Percentiles rank a stretch among this genome's conserved stretches.
phyloP scores from a whole-genome alignment of 2,113 vertebrate genomes.

The Oceanodroma tethys region DNA sequence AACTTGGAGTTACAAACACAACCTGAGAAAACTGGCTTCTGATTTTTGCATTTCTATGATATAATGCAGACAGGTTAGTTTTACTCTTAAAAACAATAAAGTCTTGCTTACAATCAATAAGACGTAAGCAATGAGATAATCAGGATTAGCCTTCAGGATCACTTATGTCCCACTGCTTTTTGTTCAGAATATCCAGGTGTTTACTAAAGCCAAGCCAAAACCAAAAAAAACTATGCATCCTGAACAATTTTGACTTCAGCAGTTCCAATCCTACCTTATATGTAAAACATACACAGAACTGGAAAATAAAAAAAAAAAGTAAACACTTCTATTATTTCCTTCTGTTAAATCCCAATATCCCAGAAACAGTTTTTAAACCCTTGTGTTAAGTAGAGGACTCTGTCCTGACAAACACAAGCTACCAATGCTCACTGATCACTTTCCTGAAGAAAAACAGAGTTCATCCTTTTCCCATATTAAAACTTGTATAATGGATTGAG shows the following conservation, averaged over 20 bases:
- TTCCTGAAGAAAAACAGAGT: neutral
- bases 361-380: neutral
- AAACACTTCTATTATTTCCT: neutral
- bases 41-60: neutral
- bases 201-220: neutral
- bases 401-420: neutral
- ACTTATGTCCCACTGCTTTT: neutral
- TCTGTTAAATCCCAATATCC: neutral
- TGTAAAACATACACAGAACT: neutral
- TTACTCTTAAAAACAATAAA: neutral
- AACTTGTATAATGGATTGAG: neutral
- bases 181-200: neutral
- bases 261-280: neutral
- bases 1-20: neutral
- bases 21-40: neutral
- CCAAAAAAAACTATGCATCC: neutral
- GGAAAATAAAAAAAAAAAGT: neutral
- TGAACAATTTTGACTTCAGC: neutral
- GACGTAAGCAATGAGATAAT: neutral
- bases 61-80: neutral
- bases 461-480: neutral
- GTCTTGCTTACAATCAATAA: neutral
- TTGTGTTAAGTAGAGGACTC: neutral
- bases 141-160: neutral
- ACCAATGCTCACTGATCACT: neutral